Percentiles rank a stretch among this genome's conserved stretches.
Conservation (phyloP, 2,888 invertebrate species). For the Meta bourneti region DNA sequence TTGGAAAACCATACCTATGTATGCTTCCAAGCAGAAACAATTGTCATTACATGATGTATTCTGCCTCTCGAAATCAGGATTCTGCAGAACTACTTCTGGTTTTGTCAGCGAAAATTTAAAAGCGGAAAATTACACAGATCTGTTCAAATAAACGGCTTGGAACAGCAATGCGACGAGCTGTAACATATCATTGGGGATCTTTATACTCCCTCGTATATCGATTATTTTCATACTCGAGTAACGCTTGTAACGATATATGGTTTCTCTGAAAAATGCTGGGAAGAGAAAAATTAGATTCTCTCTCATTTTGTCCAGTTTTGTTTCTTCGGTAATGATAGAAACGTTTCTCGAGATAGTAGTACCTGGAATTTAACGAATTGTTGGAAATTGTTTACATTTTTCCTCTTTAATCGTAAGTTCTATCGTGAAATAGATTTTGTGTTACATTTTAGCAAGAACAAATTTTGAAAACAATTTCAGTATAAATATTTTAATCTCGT, state of each 20-base stretch:
- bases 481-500: too few relatives aligned
- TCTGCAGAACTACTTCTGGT: neutral
- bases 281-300: neutral
- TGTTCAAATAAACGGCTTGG: neutral
- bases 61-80: neutral
- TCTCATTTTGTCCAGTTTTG: neutral
- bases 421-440: too few relatives aligned
- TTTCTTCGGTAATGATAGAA: neutral
- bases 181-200: slow-evolving; percentile 30
- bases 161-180: slow-evolving; percentile 13
- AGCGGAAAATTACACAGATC: slow-evolving; percentile 14
- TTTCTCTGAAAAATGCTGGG: neutral
- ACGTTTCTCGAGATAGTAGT: too few relatives aligned
- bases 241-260: neutral
- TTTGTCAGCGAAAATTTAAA: neutral
- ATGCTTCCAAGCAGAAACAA: neutral
- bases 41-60: neutral
- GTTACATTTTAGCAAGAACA: too few relatives aligned
- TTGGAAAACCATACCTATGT: neutral
- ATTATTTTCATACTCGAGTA: slow-evolving; percentile 35
- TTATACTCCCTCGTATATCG: neutral
- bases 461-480: too few relatives aligned
- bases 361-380: too few relatives aligned
- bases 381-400: too few relatives aligned
- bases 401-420: too few relatives aligned